Base-by-base conservation (phyloP, 2,888 invertebrate genomes). In the Tryphoninae sp. region DNA sequence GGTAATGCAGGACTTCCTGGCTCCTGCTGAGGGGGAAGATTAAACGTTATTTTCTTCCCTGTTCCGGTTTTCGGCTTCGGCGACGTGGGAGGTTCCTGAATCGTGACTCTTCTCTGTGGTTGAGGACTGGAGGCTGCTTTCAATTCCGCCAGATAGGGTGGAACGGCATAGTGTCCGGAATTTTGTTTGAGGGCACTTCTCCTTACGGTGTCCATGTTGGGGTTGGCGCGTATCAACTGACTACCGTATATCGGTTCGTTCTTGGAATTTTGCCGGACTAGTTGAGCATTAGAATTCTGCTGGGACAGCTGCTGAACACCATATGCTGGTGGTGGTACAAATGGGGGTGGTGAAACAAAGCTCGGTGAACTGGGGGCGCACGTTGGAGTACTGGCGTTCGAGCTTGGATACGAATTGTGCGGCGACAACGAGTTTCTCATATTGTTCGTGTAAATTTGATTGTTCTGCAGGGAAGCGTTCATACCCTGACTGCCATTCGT, bases 41-140 rank as follows among this genome's bases (percentile, higher is more conserved):
- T 95, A 86, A 95, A 95, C 2, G 94, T 92, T 82, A 95, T 95
- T 89, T 95, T 95, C 86, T 95, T 95, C 2, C 88, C 91, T 58
- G 92, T 93, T 85, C 94, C 94, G 75, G 93, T 93, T 4, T 93
- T 93, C 72, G 93, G 92, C 3, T 92, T 90, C 65, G 92, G 92
- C 0, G 93, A 92, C 0, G 93, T 91, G 0, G 93, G 89, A 0
- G 94, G 94, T 79, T 95, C 95, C 62, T 94, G 94, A 81, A 95
- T 95, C 82, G 94, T 95, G 0, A 95, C 95, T 87, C 95, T 93
- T 67, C 94, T 92, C 86, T 94, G 94, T 1, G 91, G 86, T 83
- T 94, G 92, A 0, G 93, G 93, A 71, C 93, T 92, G 83, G 94
- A 94, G 64, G 94, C 93, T 6, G 93, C 93, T 81, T 94, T 94